Evolutionary conservation across 2,888 invertebrate genomes (phyloP).

Genomic region (Caenorhabditis wallacei): DNA sequence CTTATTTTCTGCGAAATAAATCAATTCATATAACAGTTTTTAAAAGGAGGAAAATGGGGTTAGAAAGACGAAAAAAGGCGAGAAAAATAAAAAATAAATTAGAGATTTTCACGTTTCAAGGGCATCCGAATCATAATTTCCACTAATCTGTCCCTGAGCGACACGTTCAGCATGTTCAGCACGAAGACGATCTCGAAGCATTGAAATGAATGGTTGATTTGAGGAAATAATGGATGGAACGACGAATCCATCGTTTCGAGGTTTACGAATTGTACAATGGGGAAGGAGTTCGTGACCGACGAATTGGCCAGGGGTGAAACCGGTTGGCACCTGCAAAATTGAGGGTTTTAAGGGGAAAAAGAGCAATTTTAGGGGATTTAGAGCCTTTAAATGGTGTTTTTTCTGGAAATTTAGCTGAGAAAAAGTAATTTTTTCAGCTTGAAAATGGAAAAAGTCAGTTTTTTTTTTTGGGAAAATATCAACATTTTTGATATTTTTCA

Average conservation of each 20-base stretch:
- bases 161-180: not conserved
- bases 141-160: too few relatives aligned
- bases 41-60: not conserved
- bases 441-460: too few relatives aligned
- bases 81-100: not conserved
- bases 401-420: too few relatives aligned
- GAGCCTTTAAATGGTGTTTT: not conserved
- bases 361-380: not conserved
- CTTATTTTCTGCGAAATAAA: too few relatives aligned
- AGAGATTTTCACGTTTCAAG: not conserved
- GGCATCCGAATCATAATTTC: not conserved
- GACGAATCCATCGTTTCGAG: constrained; percentile 47
- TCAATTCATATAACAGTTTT: not conserved
- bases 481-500: too few relatives aligned
- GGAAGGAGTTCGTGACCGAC: not conserved
- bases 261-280: constrained; percentile 13
- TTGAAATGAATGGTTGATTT: constrained; percentile 28
- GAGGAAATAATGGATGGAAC: constrained; percentile 49
- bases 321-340: constrained; percentile 5
- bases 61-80: not conserved
- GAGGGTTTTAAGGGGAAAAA: not conserved
- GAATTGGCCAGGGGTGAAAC: constrained; percentile 2
- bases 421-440: too few relatives aligned
- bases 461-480: too few relatives aligned
- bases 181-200: constrained; percentile 31